These are phyloP conservation scores for Ibidorhyncha struthersii DNA, from an alignment of 2,113 vertebrate species.

Conservation along the genomic window DNA sequence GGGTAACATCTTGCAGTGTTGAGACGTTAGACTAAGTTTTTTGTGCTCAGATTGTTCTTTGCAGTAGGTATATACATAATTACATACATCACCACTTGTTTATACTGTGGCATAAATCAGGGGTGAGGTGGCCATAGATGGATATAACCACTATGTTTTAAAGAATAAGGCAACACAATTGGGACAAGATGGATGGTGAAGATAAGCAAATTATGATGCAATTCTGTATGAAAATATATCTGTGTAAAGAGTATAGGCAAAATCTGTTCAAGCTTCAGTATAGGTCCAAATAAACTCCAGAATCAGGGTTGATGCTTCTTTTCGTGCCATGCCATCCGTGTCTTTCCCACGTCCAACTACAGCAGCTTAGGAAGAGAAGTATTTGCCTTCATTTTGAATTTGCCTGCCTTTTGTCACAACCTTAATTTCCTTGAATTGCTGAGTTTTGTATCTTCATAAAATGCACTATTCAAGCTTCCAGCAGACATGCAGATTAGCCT, in stretches of 20 bases:
- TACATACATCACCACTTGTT: neutral
- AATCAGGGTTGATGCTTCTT: neutral
- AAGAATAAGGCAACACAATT: neutral
- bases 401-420: slow-evolving; percentile 31
- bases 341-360: neutral
- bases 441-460: slow-evolving; percentile 17
- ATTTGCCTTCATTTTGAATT: slow-evolving; percentile 30
- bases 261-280: neutral
- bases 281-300: neutral
- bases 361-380: neutral
- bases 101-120: neutral
- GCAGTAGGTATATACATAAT: neutral
- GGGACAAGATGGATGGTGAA: neutral
- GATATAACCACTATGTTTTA: neutral
- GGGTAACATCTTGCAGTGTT: neutral
- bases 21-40: neutral
- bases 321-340: neutral
- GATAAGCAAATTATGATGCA: neutral
- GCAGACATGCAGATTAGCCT: slow-evolving; percentile 51
- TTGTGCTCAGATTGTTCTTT: neutral
- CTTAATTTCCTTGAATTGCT: neutral
- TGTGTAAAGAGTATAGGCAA: neutral
- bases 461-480: slow-evolving; percentile 15
- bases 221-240: neutral
- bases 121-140: neutral